A percentile compares a stretch with the other conserved stretches of the same genome.
These are phyloP conservation scores for Sarcophaga peregrina DNA, from an alignment of 1,140 invertebrate genomes.

Conservation along the genomic window DNA sequence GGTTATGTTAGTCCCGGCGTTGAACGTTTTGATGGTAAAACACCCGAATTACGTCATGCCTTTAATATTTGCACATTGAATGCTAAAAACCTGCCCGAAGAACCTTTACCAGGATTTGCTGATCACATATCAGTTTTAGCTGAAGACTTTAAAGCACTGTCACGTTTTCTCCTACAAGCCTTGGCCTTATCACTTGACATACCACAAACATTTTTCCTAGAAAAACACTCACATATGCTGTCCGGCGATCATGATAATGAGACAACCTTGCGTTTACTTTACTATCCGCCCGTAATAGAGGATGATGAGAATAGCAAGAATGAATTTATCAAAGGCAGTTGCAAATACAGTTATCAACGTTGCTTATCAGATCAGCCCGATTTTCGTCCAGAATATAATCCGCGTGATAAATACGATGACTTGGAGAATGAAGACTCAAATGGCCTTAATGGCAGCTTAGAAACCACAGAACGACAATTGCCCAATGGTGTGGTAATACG, in stretches of 20 bases:
- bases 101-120: slow-evolving; percentile 74
- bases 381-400: slow-evolving; percentile 58
- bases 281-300: slow-evolving; percentile 74
- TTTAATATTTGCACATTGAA: slow-evolving; percentile 75
- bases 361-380: slow-evolving; percentile 63
- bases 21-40: slow-evolving; percentile 72
- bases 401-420: slow-evolving; percentile 60
- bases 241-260: slow-evolving; percentile 71
- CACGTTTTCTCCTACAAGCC: slow-evolving; percentile 73
- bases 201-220: slow-evolving; percentile 68
- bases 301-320: slow-evolving; percentile 66
- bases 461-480: slow-evolving; percentile 45
- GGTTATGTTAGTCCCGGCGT: slow-evolving; percentile 72
- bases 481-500: slow-evolving; percentile 70
- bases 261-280: slow-evolving; percentile 75
- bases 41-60: slow-evolving; percentile 74
- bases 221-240: slow-evolving; percentile 75
- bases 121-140: slow-evolving; percentile 73
- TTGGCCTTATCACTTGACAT: slow-evolving; percentile 72
- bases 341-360: slow-evolving; percentile 65
- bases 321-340: slow-evolving; percentile 61
- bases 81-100: slow-evolving; percentile 73
- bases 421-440: slow-evolving; percentile 50
- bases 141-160: slow-evolving; percentile 75
- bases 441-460: slow-evolving; percentile 44